phyloP scores from a whole-genome alignment of 2,113 vertebrate genomes.

The Orycteropus afer region DNA sequence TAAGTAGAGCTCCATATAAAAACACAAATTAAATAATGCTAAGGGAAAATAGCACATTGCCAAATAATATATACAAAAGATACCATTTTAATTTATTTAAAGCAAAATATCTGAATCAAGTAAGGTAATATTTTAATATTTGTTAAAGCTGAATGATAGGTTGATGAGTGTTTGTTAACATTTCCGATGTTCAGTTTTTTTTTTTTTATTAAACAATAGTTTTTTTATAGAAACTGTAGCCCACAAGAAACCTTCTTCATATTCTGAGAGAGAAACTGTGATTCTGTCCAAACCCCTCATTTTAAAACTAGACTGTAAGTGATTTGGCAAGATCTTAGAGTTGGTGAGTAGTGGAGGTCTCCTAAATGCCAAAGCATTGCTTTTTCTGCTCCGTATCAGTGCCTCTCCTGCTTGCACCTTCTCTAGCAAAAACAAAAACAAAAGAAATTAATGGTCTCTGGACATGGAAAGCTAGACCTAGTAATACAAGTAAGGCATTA shows the following conservation, averaged over 20 bases:
- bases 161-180: not conserved
- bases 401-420: not conserved
- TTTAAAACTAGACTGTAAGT: not conserved
- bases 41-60: not conserved
- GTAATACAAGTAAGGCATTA: not conserved
- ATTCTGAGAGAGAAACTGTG: not conserved
- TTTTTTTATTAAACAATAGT: not conserved
- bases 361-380: not conserved
- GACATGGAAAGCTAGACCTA: not conserved
- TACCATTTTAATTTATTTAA: not conserved
- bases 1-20: not conserved
- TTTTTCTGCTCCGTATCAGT: not conserved
- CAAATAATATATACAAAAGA: not conserved
- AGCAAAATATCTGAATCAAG: not conserved
- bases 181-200: not conserved
- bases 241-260: not conserved
- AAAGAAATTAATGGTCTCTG: not conserved
- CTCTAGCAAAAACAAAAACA: constrained; percentile 1
- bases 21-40: not conserved
- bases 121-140: not conserved
- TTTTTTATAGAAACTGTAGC: not conserved
- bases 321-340: not conserved
- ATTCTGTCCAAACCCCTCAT: not conserved
- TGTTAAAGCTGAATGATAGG: not conserved
- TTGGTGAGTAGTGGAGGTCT: not conserved